Base-by-base conservation (phyloP, 2,113 vertebrate genomes). In the Tragelaphus buxtoni region DNA sequence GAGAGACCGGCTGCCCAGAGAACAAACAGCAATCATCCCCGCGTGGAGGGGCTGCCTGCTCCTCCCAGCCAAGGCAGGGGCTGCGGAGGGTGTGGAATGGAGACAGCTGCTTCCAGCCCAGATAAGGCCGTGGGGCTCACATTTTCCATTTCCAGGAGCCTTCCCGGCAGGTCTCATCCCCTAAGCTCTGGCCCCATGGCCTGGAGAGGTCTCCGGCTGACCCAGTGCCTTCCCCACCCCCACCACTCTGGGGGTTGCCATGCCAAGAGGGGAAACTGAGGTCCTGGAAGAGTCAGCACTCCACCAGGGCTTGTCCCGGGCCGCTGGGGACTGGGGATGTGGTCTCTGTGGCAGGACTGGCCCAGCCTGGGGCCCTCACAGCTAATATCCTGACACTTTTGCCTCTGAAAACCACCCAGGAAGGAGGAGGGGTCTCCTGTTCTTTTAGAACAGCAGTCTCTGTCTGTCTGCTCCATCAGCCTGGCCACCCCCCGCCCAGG, bases 121-220 rank as follows among this genome's bases (percentile, higher is more conserved):
- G 97, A 98, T 97, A 98, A 97, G 87, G 86, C 89, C 0, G 9
- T 22, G 24, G 2, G 94, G 80, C 65, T 98, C 98, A 97, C 76
- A 97, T 84, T 98, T 97, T 97, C 97, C 96, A 96, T 51, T 96
- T 93, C 94, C 63, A 94, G 94, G 55, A 96, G 53, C 79, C 72
- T 93, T 77, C 79, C 88, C 17, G 39, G 92, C 22, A 4, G 61
- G 51, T 82, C 82, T 18, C 96, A 92, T 77, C 49, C 80, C 63
- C 60, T 79, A 22, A 26, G 20, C 39, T 45, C 82, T 39, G 76
- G 22, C 35, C 60, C 53, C 18, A 30, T 1, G 8, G 39, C 72
- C 82, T 35, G 26, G 35, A 7, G 13, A 89, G 79, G 69, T 22
- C 72, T 82, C 63, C 8, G 32, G 9, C 79, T 24, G 39, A 76